phyloP scores from a whole-genome alignment of 2,113 vertebrate species.

The Elephas maximus region DNA sequence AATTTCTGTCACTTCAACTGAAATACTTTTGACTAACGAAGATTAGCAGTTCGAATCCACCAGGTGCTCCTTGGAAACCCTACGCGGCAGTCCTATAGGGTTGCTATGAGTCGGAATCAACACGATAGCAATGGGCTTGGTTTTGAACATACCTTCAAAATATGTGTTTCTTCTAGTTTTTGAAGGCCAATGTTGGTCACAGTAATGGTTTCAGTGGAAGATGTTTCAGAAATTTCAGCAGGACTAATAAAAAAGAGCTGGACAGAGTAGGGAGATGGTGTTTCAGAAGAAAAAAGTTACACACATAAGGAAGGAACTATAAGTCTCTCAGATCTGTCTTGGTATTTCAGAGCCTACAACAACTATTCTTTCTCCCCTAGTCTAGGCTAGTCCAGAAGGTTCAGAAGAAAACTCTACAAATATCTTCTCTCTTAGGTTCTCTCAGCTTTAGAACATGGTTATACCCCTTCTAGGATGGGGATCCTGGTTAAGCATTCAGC shows the following conservation, averaged over 20 bases:
- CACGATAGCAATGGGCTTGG: too few relatives aligned
- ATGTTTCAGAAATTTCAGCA: conserved; percentile 44
- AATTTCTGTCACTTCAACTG: background rate
- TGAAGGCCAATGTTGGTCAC: background rate
- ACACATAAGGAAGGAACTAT: background rate
- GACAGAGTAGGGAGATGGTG: background rate
- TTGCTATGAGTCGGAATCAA: too few relatives aligned
- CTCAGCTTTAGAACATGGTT: background rate
- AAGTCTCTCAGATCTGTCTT: conserved; percentile 2
- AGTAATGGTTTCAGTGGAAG: background rate
- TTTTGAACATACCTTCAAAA: background rate
- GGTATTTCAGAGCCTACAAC: background rate
- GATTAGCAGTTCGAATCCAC: too few relatives aligned
- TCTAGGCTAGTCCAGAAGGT: background rate
- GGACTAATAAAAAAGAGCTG: background rate
- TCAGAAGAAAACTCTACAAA: conserved; percentile 10
- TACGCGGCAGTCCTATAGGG: too few relatives aligned
- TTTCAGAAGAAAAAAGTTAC: background rate
- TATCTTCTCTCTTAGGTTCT: conserved; percentile 4
- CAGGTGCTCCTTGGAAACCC: too few relatives aligned
- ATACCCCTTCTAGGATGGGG: background rate
- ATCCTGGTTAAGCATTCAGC: background rate
- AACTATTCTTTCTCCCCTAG: background rate
- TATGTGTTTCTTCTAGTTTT: background rate
- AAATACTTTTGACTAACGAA: background rate